Percentiles rank a stretch among this genome's conserved stretches.
phyloP scores from a whole-genome alignment of 2,888 invertebrate species.

The Eubasilissa splendida region DNA sequence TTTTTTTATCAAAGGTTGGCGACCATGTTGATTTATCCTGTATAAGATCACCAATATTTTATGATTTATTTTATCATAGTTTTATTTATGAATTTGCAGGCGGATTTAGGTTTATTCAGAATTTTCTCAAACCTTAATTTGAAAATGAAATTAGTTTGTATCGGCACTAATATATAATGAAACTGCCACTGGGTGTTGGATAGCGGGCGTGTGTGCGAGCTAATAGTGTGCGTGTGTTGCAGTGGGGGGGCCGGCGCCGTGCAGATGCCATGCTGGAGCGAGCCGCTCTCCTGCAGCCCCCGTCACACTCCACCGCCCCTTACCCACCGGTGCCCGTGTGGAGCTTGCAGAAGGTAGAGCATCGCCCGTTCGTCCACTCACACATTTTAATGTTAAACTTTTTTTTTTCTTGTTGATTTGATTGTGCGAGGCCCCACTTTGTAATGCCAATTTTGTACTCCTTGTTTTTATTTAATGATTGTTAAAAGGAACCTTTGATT shows the following conservation, averaged over 20 bases:
- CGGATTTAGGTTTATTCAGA: too few species aligned
- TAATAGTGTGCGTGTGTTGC: slow-evolving; percentile 23
- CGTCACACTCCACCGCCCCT: slow-evolving; percentile 64
- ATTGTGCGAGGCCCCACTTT: neutral
- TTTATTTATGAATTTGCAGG: too few species aligned
- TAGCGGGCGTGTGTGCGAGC: neutral
- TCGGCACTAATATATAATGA: too few species aligned
- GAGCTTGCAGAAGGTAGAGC: slow-evolving; percentile 65
- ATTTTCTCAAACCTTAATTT: too few species aligned
- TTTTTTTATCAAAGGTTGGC: too few species aligned
- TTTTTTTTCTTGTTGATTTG: slow-evolving; percentile 12
- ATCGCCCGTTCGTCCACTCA: slow-evolving; percentile 51
- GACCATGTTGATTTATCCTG: too few species aligned
- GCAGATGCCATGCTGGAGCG: slow-evolving; percentile 88
- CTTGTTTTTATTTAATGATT: too few species aligned
- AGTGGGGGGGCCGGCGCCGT: slow-evolving; percentile 64
- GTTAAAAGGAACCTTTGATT: too few species aligned
- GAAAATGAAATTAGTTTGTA: too few species aligned
- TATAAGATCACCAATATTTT: too few species aligned
- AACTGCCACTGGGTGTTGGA: neutral
- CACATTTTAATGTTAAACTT: neutral
- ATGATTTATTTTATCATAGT: too few species aligned
- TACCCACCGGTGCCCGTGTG: slow-evolving; percentile 63
- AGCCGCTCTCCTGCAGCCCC: slow-evolving; percentile 71
- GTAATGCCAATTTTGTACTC: neutral